Conservation (phyloP, 1,140 invertebrate genomes). For the Caenorhabditis briggsae region DNA sequence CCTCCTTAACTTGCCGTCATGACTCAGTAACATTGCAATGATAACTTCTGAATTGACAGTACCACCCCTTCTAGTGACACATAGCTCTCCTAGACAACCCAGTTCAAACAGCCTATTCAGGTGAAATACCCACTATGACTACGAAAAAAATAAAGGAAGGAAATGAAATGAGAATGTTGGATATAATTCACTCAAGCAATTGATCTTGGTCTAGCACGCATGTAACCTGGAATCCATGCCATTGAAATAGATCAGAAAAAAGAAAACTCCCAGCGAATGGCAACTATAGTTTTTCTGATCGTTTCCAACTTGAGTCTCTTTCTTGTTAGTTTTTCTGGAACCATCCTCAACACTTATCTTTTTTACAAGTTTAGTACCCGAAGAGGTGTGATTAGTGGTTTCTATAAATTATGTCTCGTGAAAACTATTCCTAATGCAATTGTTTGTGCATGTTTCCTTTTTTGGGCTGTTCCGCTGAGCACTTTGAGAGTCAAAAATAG, state of each 20-base stretch:
- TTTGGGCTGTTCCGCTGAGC: constrained; percentile 42
- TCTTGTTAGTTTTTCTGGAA: background rate
- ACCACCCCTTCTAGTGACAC: no score
- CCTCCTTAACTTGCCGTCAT: no score
- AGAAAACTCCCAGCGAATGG: background rate
- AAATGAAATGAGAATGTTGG: background rate
- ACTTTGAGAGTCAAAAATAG: constrained; percentile 6
- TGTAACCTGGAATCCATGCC: background rate
- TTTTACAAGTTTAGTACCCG: constrained; percentile 34
- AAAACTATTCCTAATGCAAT: constrained; percentile 42
- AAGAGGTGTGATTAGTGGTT: constrained; percentile 27
- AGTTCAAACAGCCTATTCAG: background rate
- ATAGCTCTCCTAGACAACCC: background rate
- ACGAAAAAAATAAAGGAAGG: background rate
- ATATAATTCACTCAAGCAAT: constrained; percentile 19
- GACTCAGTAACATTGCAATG: no score
- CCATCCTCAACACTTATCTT: constrained; percentile 3
- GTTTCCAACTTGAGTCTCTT: background rate
- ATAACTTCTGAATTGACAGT: no score
- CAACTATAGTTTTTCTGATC: constrained; percentile 30
- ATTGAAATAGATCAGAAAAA: background rate
- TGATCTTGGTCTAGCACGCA: background rate
- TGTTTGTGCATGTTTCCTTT: constrained; percentile 1
- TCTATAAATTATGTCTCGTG: constrained; percentile 30
- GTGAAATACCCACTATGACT: background rate